A percentile compares a stretch with the other conserved stretches of the same genome.
Evolutionary conservation across 2,888 invertebrate genomes (phyloP).

Genomic region (Parascotia fuliginaria): DNA sequence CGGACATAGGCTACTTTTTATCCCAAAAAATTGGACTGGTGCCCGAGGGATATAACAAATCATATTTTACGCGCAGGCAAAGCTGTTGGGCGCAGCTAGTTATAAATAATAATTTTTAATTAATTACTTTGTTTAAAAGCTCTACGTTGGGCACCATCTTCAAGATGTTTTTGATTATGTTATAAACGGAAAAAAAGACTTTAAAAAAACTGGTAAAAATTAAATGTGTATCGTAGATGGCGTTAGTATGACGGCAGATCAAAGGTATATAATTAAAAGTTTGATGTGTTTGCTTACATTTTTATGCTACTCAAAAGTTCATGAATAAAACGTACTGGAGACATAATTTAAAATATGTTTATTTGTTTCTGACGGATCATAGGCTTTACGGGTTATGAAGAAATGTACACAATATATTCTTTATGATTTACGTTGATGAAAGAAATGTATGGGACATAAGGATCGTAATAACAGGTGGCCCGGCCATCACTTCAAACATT

Average conservation of each 20-base stretch:
- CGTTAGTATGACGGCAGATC: neutral
- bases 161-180: too few relatives aligned
- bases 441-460: constrained; percentile 28
- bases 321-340: neutral
- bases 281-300: too few relatives aligned
- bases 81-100: too few relatives aligned
- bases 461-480: constrained; percentile 29
- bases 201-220: too few relatives aligned
- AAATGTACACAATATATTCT: constrained; percentile 20
- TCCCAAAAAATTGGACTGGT: too few relatives aligned
- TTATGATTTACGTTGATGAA: constrained; percentile 35
- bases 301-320: neutral
- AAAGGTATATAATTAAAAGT: neutral
- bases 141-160: too few relatives aligned
- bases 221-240: neutral
- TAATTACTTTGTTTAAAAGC: too few relatives aligned
- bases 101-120: too few relatives aligned
- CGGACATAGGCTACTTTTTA: too few relatives aligned
- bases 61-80: too few relatives aligned
- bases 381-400: constrained; percentile 23
- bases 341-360: constrained; percentile 31
- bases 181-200: too few relatives aligned
- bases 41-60: too few relatives aligned
- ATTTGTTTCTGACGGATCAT: constrained; percentile 17
- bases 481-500: constrained; percentile 12